A percentile compares a stretch with the other conserved stretches of the same genome.
These are phyloP conservation scores for Eristalinus aeneus DNA, from an alignment of 2,888 invertebrate genomes.

Conservation along the genomic window DNA sequence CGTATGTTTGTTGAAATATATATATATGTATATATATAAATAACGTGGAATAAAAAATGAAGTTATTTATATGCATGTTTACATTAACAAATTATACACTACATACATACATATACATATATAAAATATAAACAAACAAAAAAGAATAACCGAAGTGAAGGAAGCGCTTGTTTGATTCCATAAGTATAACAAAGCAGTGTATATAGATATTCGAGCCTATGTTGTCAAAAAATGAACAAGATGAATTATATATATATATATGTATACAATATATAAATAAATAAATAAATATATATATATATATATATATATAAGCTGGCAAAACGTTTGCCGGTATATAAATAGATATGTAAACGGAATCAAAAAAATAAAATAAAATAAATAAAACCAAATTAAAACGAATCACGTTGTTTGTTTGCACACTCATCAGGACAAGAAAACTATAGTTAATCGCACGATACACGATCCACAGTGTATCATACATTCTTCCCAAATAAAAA, in stretches of 20 bases:
- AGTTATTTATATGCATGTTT: constrained; percentile 51
- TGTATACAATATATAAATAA: too few species aligned
- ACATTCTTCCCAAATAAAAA: constrained; percentile 7
- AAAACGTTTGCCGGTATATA: constrained; percentile 28
- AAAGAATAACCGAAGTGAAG: constrained; percentile 10
- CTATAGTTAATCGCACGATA: not conserved
- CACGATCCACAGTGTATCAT: not conserved
- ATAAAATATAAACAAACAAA: constrained; percentile 3
- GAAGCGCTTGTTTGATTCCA: constrained; percentile 37
- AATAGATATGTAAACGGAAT: constrained; percentile 45
- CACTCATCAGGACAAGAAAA: not conserved
- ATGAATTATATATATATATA: not conserved
- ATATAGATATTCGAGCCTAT: constrained; percentile 17
- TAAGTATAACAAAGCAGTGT: constrained; percentile 25
- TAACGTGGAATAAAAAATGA: constrained; percentile 22
- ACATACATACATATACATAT: constrained; percentile 7
- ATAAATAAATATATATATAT: too few species aligned
- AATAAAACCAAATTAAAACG: constrained; percentile 63
- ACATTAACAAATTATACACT: constrained; percentile 44
- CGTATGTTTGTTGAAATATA: constrained; percentile 28
- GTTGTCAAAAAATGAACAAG: constrained; percentile 5
- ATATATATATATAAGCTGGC: constrained; percentile 12
- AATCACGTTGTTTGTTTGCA: constrained; percentile 16
- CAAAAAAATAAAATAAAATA: too few species aligned
- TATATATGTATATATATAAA: constrained; percentile 37